Evolutionary conservation across 2,888 invertebrate species (phyloP).

Genomic region (Pristionchus fissidentatus): DNA sequence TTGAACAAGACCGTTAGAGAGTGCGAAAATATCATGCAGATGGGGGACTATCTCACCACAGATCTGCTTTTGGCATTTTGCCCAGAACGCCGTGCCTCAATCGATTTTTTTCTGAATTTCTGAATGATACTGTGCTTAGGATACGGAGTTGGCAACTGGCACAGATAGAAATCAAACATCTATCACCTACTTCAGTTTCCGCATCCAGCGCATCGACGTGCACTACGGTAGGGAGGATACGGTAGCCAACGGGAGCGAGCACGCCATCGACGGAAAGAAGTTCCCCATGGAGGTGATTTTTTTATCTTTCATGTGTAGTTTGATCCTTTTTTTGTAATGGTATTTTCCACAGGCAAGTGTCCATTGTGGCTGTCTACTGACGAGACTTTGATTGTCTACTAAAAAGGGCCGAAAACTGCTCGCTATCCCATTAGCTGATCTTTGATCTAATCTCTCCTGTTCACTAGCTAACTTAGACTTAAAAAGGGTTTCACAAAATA

Average conservation of each 20-base stretch:
- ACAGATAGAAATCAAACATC: not conserved
- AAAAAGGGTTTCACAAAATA: too few relatives aligned
- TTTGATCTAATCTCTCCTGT: not conserved
- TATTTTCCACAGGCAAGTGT: not conserved
- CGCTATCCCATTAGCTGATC: too few relatives aligned
- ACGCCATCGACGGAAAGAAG: slow-evolving; percentile 92
- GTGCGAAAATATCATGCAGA: too few relatives aligned
- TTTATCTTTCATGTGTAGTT: not conserved
- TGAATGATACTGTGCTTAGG: too few relatives aligned
- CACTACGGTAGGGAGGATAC: slow-evolving; percentile 90
- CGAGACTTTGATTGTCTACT: too few relatives aligned
- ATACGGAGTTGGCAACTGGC: slow-evolving; percentile 51
- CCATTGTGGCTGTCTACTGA: not conserved
- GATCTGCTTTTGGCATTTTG: too few relatives aligned
- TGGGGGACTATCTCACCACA: too few relatives aligned
- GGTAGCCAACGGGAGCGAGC: slow-evolving; percentile 90
- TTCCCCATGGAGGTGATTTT: slow-evolving; percentile 94
- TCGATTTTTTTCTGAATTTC: too few relatives aligned
- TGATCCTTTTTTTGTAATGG: not conserved
- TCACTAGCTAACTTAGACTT: not conserved
- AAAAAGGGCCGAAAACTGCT: too few relatives aligned
- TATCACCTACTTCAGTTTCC: slow-evolving; percentile 50
- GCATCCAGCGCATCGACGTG: slow-evolving; percentile 66
- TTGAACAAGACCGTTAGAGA: too few relatives aligned
- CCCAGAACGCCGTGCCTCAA: too few relatives aligned